Percentiles rank a stretch among this genome's conserved stretches.
Conservation (phyloP, 2,113 vertebrate genomes). For the Gavia stellata region DNA sequence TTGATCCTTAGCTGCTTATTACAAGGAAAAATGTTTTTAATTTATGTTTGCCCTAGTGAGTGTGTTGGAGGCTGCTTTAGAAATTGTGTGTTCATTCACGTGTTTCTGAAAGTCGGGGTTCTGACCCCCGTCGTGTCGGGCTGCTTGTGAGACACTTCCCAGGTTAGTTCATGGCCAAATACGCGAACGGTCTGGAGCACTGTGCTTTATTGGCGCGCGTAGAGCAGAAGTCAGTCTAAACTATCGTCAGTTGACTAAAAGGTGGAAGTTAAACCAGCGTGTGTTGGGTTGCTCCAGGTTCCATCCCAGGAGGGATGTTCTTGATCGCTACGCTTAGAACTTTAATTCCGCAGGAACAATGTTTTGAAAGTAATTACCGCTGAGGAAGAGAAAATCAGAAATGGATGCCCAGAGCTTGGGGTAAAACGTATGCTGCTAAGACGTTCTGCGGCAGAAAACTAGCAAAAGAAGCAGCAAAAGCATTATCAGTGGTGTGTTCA, state of each 20-base stretch:
- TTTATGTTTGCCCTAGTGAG: background rate
- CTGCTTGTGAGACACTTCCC: background rate
- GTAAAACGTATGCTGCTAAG: background rate
- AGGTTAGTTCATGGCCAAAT: rapidly evolving
- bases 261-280: background rate
- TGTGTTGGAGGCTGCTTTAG: background rate
- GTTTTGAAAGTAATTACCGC: background rate
- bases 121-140: rapidly evolving
- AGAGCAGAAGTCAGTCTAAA: background rate
- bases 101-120: background rate
- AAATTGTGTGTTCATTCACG: background rate
- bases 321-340: background rate
- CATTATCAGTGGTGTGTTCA: background rate
- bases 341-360: background rate
- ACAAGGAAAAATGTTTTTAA: background rate
- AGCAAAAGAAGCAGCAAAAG: background rate
- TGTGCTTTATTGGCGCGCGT: rapidly evolving
- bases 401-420: background rate
- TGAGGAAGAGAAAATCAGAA: background rate
- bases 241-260: background rate
- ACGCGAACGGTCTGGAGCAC: rapidly evolving
- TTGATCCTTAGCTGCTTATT: background rate
- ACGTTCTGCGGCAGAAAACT: rapidly evolving
- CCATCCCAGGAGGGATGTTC: background rate
- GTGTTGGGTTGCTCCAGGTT: background rate